A percentile compares a stretch with the other conserved stretches of the same genome.
These are phyloP conservation scores for Lagopus muta DNA, from an alignment of 2,113 vertebrate genomes.

Conservation along the genomic window DNA sequence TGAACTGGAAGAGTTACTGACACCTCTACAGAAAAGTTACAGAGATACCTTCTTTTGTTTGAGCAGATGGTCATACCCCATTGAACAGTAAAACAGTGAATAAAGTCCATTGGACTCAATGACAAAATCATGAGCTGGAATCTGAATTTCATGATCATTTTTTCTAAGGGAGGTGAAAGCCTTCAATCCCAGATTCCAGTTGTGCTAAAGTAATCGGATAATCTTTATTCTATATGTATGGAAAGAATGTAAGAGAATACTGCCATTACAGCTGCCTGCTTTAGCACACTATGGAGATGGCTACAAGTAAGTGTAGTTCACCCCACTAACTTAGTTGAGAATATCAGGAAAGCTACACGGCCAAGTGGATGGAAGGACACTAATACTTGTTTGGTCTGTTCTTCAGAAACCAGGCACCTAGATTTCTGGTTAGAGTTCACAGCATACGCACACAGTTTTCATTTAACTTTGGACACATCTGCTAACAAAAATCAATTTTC, in stretches of 20 bases:
- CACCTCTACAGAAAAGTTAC: neutral
- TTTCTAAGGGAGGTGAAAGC: conserved; percentile 32
- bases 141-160: conserved; percentile 1
- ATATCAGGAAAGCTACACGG: neutral
- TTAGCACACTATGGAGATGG: neutral
- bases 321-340: neutral
- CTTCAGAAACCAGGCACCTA: neutral
- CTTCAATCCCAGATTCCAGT: conserved; percentile 28
- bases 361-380: neutral
- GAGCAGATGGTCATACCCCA: neutral
- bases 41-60: neutral
- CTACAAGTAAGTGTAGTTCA: neutral
- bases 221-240: neutral
- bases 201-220: conserved; percentile 36
- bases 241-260: conserved; percentile 44
- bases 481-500: neutral
- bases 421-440: neutral
- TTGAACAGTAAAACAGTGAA: conserved; percentile 21
- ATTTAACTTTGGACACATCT: neutral
- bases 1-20: neutral
- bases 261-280: neutral
- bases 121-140: conserved; percentile 8
- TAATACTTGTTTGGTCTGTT: neutral
- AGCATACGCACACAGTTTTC: neutral
- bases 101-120: neutral